phyloP scores from a whole-genome alignment of 2,797 vertebrate species.

The Chlorospingus semifuscus region DNA sequence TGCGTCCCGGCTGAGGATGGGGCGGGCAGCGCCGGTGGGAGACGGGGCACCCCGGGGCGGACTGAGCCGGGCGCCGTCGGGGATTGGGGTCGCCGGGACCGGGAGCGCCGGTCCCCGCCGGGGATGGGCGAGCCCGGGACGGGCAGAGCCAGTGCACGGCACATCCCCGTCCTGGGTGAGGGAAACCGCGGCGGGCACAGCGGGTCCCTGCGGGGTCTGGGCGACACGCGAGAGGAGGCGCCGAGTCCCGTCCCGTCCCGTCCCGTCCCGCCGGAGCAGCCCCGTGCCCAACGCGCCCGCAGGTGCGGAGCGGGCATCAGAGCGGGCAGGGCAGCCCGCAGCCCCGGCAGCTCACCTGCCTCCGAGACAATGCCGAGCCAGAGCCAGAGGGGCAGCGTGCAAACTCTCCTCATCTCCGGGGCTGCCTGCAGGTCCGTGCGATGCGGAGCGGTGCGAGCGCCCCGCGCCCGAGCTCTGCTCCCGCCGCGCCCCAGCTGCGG shows the following conservation, averaged over 20 bases:
- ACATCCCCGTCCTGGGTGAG: neutral
- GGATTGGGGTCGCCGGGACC: neutral
- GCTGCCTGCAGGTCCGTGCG: slow-evolving; percentile 14
- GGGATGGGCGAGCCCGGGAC: neutral
- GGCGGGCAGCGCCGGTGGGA: neutral
- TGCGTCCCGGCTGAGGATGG: fast-evolving
- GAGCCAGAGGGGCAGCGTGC: slow-evolving; percentile 62
- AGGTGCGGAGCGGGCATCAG: neutral
- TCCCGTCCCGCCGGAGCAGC: neutral
- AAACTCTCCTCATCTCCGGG: slow-evolving; percentile 70
- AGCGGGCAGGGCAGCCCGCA: neutral
- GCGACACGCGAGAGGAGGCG: neutral
- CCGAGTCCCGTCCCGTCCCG: neutral
- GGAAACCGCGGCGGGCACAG: neutral
- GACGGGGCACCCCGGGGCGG: too few species aligned
- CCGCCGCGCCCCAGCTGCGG: slow-evolving; percentile 49
- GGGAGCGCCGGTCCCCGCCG: too few species aligned
- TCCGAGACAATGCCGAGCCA: slow-evolving; percentile 66
- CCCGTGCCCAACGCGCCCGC: neutral
- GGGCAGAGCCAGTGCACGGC: neutral
- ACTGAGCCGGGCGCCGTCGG: fast-evolving
- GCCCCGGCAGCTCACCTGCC: slow-evolving; percentile 57
- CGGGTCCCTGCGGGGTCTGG: neutral
- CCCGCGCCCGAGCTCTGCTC: slow-evolving; percentile 39
- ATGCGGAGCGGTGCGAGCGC: slow-evolving; percentile 20